A percentile compares a stretch with the other conserved stretches of the same genome.
Conservation (phyloP, 2,888 invertebrate species). For the Cheilosia urbana region DNA sequence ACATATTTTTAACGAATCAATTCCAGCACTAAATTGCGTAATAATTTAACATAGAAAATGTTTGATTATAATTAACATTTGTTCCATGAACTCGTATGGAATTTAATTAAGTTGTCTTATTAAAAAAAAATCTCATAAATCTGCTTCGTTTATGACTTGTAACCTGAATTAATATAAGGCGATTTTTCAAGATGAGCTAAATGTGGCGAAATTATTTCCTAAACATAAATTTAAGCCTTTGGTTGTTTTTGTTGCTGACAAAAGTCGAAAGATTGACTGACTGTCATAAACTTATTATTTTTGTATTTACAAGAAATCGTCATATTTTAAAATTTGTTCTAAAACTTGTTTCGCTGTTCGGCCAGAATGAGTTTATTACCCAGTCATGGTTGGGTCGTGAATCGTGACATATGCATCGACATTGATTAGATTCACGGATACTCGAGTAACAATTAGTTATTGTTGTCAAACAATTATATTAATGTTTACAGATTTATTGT, state of each 20-base stretch:
- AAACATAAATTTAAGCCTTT: background rate
- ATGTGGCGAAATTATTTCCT: background rate
- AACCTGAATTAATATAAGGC: too few relatives aligned
- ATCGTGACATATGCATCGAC: background rate
- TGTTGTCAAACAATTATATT: conserved; percentile 11
- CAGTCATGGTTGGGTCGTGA: background rate
- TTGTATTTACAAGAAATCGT: background rate
- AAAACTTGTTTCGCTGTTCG: background rate
- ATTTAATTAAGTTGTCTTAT: background rate
- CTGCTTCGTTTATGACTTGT: too few relatives aligned
- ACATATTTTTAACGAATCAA: background rate
- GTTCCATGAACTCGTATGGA: background rate
- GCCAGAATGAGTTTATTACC: background rate
- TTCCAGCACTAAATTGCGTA: background rate
- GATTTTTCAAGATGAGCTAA: too few relatives aligned
- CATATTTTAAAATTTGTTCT: background rate
- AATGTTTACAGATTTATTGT: conserved; percentile 33
- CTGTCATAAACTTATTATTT: background rate
- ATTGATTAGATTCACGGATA: background rate
- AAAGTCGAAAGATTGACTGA: background rate
- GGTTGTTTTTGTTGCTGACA: background rate
- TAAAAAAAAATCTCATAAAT: background rate
- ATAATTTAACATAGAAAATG: background rate
- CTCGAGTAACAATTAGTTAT: background rate
- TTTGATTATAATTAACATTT: background rate